Percentiles rank a stretch among this genome's conserved stretches.
phyloP scores from a whole-genome alignment of 2,113 vertebrate species.

The Xenopus laevis region DNA sequence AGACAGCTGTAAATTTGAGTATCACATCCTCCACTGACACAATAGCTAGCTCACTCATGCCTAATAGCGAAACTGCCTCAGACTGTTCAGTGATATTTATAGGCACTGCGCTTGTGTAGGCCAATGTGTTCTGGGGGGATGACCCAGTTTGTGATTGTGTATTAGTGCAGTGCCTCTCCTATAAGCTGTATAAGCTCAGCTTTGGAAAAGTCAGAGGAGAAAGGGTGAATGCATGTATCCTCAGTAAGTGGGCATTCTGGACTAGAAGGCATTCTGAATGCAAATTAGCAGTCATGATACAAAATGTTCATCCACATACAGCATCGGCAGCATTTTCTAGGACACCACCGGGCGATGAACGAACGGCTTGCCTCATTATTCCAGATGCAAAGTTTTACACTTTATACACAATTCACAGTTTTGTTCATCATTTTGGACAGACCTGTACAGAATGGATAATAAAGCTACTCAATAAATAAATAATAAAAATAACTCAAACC shows the following conservation, averaged over 20 bases:
- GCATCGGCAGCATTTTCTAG: not conserved
- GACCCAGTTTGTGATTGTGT: not conserved
- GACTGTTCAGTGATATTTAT: not conserved
- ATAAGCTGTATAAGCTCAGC: not conserved
- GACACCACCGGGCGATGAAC: not conserved
- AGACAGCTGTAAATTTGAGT: too few relatives aligned
- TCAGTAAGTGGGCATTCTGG: not conserved
- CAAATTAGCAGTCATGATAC: not conserved
- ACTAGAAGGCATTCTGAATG: not conserved
- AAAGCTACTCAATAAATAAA: too few relatives aligned
- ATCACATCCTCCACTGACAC: too few relatives aligned
- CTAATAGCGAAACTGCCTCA: not conserved
- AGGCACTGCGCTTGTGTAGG: not conserved
- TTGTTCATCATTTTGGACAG: too few relatives aligned
- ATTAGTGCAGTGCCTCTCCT: not conserved
- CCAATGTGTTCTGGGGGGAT: not conserved
- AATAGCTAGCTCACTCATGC: too few relatives aligned
- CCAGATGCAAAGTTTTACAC: too few relatives aligned
- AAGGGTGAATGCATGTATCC: not conserved
- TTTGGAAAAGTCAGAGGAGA: not conserved
- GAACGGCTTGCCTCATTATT: too few relatives aligned
- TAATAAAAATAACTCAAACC: too few relatives aligned
- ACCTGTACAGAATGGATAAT: too few relatives aligned
- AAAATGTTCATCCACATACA: not conserved
- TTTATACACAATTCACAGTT: too few relatives aligned